Evolutionary conservation across 2,797 vertebrate species (phyloP).

Genomic region (Amblyopsis hoosieri): DNA sequence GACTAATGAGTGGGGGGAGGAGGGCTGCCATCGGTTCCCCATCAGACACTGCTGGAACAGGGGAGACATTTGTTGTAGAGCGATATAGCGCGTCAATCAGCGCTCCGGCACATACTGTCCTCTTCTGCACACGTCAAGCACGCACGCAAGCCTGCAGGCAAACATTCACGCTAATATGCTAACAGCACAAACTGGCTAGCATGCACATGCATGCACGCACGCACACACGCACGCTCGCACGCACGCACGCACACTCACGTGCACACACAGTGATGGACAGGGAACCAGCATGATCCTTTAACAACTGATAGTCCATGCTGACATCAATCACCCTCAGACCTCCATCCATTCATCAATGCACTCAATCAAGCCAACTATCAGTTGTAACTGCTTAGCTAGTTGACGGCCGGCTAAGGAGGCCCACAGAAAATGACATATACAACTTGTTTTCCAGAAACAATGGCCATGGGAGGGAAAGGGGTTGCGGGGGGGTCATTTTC

Average conservation of each 20-base stretch:
- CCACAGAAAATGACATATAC: no score
- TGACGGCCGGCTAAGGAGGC: constrained; percentile 1
- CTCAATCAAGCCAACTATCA: constrained; percentile 24
- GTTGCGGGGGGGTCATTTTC: no score
- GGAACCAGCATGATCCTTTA: constrained; percentile 60
- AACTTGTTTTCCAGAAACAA: no score
- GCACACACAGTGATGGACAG: constrained; percentile 60
- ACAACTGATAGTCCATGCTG: constrained; percentile 60
- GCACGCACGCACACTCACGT: constrained; percentile 24
- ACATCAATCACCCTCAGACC: constrained; percentile 63
- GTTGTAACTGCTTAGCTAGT: constrained; percentile 12
- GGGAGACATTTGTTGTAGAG: constrained; percentile 52
- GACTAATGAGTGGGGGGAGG: constrained; percentile 62
- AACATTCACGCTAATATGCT: constrained; percentile 19
- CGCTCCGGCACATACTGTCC: constrained; percentile 32
- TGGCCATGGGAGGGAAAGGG: no score
- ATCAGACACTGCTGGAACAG: constrained; percentile 58
- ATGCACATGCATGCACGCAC: constrained; percentile 4
- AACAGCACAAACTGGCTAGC: constrained; percentile 23
- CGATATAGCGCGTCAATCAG: constrained; percentile 64
- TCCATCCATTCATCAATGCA: constrained; percentile 42
- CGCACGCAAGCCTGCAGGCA: constrained; percentile 63
- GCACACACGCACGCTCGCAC: constrained; percentile 13
- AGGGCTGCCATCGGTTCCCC: constrained; percentile 47
- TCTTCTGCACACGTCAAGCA: constrained; percentile 39